Conservation (phyloP, 2,113 vertebrate species). For the Electrona antarctica region DNA sequence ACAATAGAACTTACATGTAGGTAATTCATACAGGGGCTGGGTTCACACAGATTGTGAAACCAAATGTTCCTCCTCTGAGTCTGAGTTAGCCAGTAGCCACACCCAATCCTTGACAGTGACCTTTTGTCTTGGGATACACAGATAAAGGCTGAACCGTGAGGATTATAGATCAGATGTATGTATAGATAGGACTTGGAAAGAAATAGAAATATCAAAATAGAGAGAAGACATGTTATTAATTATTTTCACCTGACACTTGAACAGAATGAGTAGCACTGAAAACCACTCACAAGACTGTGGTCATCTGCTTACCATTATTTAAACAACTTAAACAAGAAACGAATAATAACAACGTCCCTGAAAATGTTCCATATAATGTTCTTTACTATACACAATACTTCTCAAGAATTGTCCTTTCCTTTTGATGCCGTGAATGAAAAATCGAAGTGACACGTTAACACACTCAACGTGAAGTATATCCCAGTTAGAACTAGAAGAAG, state of each 20-base stretch:
- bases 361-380: conserved; percentile 18
- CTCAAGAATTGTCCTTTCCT: neutral
- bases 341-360: neutral
- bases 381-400: neutral
- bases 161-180: conserved; percentile 25
- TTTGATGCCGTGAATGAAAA: conserved; percentile 18
- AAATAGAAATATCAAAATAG: neutral
- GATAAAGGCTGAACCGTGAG: conserved; percentile 23
- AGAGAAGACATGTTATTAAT: neutral
- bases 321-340: neutral
- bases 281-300: neutral
- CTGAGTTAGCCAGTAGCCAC: conserved; percentile 41
- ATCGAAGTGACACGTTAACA: neutral
- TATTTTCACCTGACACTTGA: conserved; percentile 14
- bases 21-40: conserved; percentile 48
- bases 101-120: conserved; percentile 41
- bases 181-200: conserved; percentile 1
- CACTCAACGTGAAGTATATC: conserved; percentile 7
- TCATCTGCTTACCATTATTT: neutral
- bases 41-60: conserved; percentile 48
- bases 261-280: neutral
- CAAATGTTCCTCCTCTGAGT: conserved; percentile 28
- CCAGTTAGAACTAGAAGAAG: conserved; percentile 14
- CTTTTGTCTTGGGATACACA: conserved; percentile 31
- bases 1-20: conserved; percentile 61